A percentile compares a stretch with the other conserved stretches of the same genome.
These are phyloP conservation scores for Synanthedon tipuliformis DNA, from an alignment of 2,888 invertebrate genomes.

Conservation along the genomic window DNA sequence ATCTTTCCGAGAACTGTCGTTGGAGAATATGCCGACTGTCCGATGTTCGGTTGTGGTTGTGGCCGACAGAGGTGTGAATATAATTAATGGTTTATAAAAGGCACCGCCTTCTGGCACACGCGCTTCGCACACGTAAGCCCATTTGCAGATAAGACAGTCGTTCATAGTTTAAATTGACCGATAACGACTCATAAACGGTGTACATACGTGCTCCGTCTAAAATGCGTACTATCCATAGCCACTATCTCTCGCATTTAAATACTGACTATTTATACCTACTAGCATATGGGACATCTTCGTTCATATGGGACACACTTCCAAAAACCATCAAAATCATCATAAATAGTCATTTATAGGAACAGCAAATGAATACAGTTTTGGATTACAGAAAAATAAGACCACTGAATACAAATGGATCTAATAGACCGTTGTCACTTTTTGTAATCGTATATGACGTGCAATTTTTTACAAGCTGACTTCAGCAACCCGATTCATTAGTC, in stretches of 20 bases:
- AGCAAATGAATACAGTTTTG: too few species aligned
- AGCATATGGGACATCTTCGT: too few species aligned
- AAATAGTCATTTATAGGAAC: too few species aligned
- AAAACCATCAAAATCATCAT: too few species aligned
- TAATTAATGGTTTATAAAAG: conserved; percentile 64
- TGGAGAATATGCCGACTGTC: conserved; percentile 18
- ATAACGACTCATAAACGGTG: not conserved
- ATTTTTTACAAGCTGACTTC: not conserved
- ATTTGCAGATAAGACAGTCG: conserved; percentile 10
- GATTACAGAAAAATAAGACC: not conserved
- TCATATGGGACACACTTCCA: too few species aligned
- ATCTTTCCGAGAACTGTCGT: conserved; percentile 53
- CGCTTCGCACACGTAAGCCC: conserved; percentile 27
- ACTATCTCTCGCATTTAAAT: too few species aligned
- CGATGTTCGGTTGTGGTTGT: conserved; percentile 18
- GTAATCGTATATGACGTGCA: not conserved
- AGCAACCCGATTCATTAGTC: conserved; percentile 7
- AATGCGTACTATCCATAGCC: too few species aligned
- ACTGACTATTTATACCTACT: too few species aligned
- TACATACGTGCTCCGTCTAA: too few species aligned
- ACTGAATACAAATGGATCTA: not conserved
- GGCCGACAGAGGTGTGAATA: conserved; percentile 60
- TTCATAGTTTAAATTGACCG: not conserved
- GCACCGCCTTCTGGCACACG: conserved; percentile 29
- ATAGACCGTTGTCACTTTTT: not conserved